phyloP scores from a whole-genome alignment of 2,113 vertebrate species.

The Clupea harengus region DNA sequence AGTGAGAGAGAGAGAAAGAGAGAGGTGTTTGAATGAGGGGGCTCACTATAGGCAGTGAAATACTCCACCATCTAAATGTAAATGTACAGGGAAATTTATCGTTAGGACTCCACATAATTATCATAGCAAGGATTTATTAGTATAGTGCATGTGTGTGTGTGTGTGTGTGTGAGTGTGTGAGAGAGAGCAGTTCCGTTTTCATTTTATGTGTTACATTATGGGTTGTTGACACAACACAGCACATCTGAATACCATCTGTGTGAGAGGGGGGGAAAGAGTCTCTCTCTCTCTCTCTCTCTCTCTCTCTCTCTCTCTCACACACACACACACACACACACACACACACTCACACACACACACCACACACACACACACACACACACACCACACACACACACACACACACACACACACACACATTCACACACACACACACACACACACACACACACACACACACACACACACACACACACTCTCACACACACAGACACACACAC shows the following conservation, averaged over 20 bases:
- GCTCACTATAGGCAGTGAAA: constrained; percentile 31
- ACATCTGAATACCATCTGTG: too few relatives aligned
- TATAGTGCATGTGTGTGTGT: constrained; percentile 12
- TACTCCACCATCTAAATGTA: constrained; percentile 53
- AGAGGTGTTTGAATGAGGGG: background rate
- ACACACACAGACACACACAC: too few relatives aligned
- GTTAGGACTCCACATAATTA: constrained; percentile 38
- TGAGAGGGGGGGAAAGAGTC: too few relatives aligned
- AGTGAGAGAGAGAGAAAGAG: background rate
- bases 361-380: background rate
- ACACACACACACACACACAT: too few relatives aligned
- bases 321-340: background rate
- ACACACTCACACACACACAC: too few relatives aligned
- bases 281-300: background rate
- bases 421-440: too few relatives aligned
- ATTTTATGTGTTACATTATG: too few relatives aligned
- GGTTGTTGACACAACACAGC: background rate
- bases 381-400: background rate
- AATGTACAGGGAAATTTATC: constrained; percentile 47
- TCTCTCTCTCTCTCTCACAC: background rate
- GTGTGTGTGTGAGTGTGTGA: background rate
- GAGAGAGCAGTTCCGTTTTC: too few relatives aligned
- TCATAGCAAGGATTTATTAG: constrained; percentile 43
- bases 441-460: too few relatives aligned
- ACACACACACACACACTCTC: too few relatives aligned